Conservation (phyloP, 2,113 vertebrate species). For the Barnardius zonarius region DNA sequence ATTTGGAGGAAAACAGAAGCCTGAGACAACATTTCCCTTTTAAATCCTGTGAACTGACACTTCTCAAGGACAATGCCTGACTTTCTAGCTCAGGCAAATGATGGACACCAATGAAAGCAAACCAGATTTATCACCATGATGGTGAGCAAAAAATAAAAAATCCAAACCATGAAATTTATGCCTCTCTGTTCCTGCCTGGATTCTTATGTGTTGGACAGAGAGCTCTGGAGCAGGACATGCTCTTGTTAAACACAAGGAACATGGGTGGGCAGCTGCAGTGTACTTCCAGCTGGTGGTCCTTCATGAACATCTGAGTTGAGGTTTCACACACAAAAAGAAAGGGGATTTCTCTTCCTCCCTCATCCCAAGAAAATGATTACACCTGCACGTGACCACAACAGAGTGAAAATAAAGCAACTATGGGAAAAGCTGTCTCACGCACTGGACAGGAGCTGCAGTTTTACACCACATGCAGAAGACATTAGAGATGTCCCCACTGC, state of each 20-base stretch:
- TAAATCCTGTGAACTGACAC: not conserved
- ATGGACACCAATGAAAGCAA: not conserved
- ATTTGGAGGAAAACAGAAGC: not conserved
- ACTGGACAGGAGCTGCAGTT: not conserved
- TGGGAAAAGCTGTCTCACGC: not conserved
- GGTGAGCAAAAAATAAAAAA: not conserved
- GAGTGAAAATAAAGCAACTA: not conserved
- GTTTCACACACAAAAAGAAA: not conserved
- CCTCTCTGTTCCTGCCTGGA: not conserved
- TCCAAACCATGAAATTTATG: not conserved
- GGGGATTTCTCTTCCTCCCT: not conserved
- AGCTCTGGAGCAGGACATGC: not conserved
- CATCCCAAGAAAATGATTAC: not conserved
- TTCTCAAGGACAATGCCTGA: not conserved
- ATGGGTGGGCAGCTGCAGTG: rapidly evolving
- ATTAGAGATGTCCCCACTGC: not conserved
- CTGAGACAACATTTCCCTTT: not conserved
- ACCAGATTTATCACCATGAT: rapidly evolving
- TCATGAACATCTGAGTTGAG: not conserved
- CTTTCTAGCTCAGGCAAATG: not conserved
- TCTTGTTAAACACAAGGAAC: not conserved
- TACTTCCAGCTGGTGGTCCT: not conserved
- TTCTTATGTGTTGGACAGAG: not conserved
- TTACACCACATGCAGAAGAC: not conserved
- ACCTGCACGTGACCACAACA: not conserved